These are phyloP conservation scores for Pristionchus maxplancki DNA, from an alignment of 2,888 invertebrate genomes.

Conservation along the genomic window DNA sequence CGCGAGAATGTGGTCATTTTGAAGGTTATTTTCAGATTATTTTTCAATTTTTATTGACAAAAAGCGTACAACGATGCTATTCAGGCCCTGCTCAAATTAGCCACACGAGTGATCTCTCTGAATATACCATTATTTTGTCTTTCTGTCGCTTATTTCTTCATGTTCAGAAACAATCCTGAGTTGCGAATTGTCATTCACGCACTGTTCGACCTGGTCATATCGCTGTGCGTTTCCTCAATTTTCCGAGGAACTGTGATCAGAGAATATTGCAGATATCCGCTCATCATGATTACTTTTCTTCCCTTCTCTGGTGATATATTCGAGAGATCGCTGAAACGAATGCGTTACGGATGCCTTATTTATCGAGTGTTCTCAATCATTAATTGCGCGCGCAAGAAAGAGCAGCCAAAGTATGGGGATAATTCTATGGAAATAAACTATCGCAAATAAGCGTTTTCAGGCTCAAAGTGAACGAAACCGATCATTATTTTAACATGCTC, in stretches of 20 bases:
- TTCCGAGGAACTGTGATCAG: neutral
- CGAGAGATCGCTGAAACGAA: neutral
- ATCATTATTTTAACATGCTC: neutral
- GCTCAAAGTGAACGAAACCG: neutral
- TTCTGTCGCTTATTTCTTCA: neutral
- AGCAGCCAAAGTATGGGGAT: neutral
- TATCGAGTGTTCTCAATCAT: neutral
- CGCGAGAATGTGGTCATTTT: neutral
- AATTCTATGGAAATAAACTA: neutral
- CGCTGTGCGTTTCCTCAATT: neutral
- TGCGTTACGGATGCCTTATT: neutral
- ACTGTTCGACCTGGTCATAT: neutral
- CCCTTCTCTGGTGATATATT: neutral
- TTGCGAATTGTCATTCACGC: neutral
- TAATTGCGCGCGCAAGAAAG: neutral
- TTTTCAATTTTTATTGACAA: too few species aligned
- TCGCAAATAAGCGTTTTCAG: neutral
- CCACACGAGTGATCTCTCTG: neutral
- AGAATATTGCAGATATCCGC: neutral
- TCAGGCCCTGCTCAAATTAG: neutral
- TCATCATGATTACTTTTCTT: neutral
- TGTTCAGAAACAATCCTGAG: neutral
- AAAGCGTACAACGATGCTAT: neutral
- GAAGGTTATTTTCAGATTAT: neutral
- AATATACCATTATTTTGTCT: neutral